These are phyloP conservation scores for Antechinus stuartii DNA, from an alignment of 2,113 vertebrate species.

Conservation along the genomic window DNA sequence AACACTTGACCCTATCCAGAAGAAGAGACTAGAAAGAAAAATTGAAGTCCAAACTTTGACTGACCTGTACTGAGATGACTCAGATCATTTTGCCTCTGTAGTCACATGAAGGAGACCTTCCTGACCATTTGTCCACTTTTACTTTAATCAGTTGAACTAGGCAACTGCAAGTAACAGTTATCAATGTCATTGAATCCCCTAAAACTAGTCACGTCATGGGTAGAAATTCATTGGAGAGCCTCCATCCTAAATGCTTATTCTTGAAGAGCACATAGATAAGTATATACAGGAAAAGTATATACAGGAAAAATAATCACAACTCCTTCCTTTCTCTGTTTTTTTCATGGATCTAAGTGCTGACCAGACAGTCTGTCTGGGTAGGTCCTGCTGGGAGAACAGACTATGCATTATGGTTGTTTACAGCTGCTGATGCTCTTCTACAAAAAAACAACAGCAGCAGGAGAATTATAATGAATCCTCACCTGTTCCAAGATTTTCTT, in stretches of 20 bases:
- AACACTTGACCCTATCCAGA: conserved; percentile 58
- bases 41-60: conserved; percentile 71
- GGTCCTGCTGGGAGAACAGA: conserved; percentile 57
- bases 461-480: conserved; percentile 37
- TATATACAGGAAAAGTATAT: conserved; percentile 29
- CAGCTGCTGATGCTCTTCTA: conserved; percentile 51
- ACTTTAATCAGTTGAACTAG: conserved; percentile 77
- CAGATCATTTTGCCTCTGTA: conserved; percentile 75
- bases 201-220: conserved; percentile 71
- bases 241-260: conserved; percentile 61
- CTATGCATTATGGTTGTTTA: conserved; percentile 57
- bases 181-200: conserved; percentile 69
- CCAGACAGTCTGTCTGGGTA: conserved; percentile 42
- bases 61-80: conserved; percentile 72
- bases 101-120: conserved; percentile 66
- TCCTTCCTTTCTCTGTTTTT: conserved; percentile 33
- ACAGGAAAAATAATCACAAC: conserved; percentile 21
- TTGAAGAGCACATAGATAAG: conserved; percentile 54
- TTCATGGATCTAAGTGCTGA: conserved; percentile 51
- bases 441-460: conserved; percentile 36
- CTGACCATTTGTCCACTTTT: conserved; percentile 75
- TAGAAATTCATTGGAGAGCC: conserved; percentile 61
- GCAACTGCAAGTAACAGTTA: conserved; percentile 73
- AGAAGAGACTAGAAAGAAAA: conserved; percentile 71
- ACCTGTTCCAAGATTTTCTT: neutral